Conservation (phyloP, 2,113 vertebrate genomes). For the Anhinga rufa region DNA sequence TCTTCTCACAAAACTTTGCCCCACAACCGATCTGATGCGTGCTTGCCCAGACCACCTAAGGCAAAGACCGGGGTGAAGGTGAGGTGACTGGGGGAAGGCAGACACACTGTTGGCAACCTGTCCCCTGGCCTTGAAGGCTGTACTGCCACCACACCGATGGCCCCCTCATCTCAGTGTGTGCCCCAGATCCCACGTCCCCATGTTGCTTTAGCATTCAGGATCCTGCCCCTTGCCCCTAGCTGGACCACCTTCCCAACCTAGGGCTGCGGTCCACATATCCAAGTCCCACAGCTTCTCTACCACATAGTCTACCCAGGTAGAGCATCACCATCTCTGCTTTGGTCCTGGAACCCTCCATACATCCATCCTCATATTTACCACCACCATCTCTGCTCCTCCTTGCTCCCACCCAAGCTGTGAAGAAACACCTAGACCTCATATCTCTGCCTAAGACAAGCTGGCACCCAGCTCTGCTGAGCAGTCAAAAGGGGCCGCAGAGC, state of each 20-base stretch:
- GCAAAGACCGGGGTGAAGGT: neutral
- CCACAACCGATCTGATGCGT: slow-evolving; percentile 65
- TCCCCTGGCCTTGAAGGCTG: neutral
- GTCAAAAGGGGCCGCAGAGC: neutral
- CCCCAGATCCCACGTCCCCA: neutral
- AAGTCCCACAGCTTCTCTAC: neutral
- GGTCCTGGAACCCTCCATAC: neutral
- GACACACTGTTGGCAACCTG: neutral
- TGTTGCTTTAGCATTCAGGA: neutral
- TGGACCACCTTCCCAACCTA: neutral
- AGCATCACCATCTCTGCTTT: neutral
- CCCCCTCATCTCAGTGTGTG: neutral
- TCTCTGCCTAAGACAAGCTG: neutral
- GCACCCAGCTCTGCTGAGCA: neutral
- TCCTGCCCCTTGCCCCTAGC: neutral
- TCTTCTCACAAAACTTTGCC: slow-evolving; percentile 67
- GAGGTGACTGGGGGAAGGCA: neutral
- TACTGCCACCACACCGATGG: neutral
- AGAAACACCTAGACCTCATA: neutral
- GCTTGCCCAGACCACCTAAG: slow-evolving; percentile 74
- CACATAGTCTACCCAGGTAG: neutral
- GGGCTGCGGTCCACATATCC: neutral
- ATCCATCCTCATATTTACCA: neutral
- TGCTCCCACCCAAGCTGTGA: neutral
- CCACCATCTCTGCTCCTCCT: neutral